These are phyloP conservation scores for Tigriopus japonicus DNA, from an alignment of 1,140 invertebrate species.

Conservation along the genomic window DNA sequence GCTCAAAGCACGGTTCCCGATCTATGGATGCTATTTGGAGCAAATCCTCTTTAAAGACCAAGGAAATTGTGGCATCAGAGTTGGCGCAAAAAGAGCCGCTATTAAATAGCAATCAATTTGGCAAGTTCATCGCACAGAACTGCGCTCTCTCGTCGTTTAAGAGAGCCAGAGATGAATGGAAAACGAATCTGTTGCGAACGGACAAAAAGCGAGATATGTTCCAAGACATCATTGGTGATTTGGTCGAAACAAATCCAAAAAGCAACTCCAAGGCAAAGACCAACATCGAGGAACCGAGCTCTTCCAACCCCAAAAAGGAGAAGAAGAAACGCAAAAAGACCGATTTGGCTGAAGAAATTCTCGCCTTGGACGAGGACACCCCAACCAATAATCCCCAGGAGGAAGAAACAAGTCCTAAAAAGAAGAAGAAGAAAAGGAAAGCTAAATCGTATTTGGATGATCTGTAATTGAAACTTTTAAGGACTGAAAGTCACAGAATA, in stretches of 20 bases:
- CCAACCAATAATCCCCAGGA: no score
- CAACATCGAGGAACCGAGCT: neutral
- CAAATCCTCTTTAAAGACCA: neutral
- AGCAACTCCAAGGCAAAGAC: neutral
- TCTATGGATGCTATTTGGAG: conserved; percentile 1
- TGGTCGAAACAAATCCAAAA: neutral
- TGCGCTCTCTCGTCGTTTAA: neutral
- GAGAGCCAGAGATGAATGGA: neutral
- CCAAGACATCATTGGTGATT: neutral
- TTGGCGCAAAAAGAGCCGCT: neutral
- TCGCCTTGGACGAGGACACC: no score
- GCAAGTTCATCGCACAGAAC: neutral
- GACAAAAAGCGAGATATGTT: conserved; percentile 5
- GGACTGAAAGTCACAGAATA: no score
- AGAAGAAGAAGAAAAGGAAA: neutral
- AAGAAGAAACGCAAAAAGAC: neutral
- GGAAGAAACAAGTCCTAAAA: no score
- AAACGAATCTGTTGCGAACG: neutral
- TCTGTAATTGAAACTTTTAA: no score
- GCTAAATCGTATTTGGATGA: conserved; percentile 3
- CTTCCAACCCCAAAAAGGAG: no score
- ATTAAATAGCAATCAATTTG: neutral
- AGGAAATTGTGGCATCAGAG: neutral
- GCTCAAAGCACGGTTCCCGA: neutral
- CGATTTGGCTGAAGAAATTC: no score